Evolutionary conservation across 2,888 invertebrate species (phyloP).

Genomic region (Pseudococcus jackbeardsleyi): DNA sequence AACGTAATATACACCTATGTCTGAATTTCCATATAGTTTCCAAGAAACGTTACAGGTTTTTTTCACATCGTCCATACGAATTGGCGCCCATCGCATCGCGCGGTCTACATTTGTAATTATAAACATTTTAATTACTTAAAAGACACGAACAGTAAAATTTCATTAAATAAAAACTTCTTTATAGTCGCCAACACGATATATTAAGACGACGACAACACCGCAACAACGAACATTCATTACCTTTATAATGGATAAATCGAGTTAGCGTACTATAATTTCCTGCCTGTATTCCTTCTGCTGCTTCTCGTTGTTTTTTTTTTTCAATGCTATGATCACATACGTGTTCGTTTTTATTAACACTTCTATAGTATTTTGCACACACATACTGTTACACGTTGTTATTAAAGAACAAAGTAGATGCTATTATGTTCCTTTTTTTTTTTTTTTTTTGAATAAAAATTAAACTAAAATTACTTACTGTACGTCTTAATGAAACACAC

Average conservation of each 20-base stretch:
- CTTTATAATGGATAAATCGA: constrained; percentile 62
- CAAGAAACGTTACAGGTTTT: constrained; percentile 3
- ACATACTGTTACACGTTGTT: constrained; percentile 8
- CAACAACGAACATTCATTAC: constrained; percentile 59
- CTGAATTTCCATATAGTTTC: constrained; percentile 22
- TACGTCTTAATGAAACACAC: constrained; percentile 18
- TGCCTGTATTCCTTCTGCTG: constrained; percentile 29
- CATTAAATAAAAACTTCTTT: constrained; percentile 57
- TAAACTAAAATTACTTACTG: constrained; percentile 21
- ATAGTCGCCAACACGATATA: constrained; percentile 20
- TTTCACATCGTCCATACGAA: constrained; percentile 23
- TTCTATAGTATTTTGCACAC: constrained; percentile 9
- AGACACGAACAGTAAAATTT: constrained; percentile 62
- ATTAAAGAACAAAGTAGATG: constrained; percentile 33
- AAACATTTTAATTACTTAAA: constrained; percentile 47
- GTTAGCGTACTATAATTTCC: constrained; percentile 59
- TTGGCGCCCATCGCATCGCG: constrained; percentile 36
- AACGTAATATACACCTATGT: not conserved
- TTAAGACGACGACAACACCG: constrained; percentile 23
- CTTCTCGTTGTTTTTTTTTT: constrained; percentile 5
- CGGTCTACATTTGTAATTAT: constrained; percentile 34
- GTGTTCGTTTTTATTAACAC: constrained; percentile 40
- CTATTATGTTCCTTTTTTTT: constrained; percentile 13
- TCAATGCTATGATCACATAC: constrained; percentile 20
- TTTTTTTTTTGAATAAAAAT: constrained; percentile 31